These are phyloP conservation scores for Atherinosoma microstoma DNA, from an alignment of 2,797 vertebrate species.

Conservation along the genomic window DNA sequence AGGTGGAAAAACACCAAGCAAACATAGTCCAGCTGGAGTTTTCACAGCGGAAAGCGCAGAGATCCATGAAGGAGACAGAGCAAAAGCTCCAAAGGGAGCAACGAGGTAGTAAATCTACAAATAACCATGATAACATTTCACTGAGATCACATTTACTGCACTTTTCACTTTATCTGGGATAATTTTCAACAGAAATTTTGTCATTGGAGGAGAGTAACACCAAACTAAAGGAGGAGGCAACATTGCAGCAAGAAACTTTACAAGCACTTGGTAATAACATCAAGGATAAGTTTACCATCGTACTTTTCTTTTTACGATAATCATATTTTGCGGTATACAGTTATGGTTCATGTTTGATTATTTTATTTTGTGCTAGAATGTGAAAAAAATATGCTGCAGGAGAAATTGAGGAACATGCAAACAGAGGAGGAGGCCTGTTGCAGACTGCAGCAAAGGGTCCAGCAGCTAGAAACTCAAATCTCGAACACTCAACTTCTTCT, in stretches of 20 bases:
- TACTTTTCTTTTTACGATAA: background rate
- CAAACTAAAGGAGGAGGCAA: slow-evolving; percentile 79
- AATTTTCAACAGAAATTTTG: slow-evolving; percentile 64
- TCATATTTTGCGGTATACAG: background rate
- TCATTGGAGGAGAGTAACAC: slow-evolving; percentile 70
- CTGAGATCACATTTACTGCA: background rate
- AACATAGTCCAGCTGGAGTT: slow-evolving; percentile 77
- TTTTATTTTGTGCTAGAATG: slow-evolving; percentile 72
- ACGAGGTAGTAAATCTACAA: slow-evolving; percentile 72
- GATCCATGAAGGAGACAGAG: slow-evolving; percentile 69
- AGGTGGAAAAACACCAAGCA: slow-evolving; percentile 67
- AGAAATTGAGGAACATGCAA: slow-evolving; percentile 71
- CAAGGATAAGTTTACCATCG: background rate
- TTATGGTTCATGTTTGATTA: background rate
- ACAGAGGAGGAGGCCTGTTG: slow-evolving; percentile 62
- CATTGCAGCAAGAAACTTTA: slow-evolving; percentile 72
- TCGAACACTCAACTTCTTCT: slow-evolving; percentile 76
- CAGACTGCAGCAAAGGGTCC: slow-evolving; percentile 82
- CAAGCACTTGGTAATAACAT: slow-evolving; percentile 85
- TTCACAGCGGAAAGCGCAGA: slow-evolving; percentile 70
- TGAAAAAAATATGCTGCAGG: slow-evolving; percentile 74
- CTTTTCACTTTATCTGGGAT: slow-evolving; percentile 1
- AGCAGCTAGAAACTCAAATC: slow-evolving; percentile 78
- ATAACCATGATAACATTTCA: background rate
- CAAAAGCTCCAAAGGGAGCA: slow-evolving; percentile 79